These are phyloP conservation scores for Ptyas mucosa DNA, from an alignment of 2,113 vertebrate species.

Conservation along the genomic window DNA sequence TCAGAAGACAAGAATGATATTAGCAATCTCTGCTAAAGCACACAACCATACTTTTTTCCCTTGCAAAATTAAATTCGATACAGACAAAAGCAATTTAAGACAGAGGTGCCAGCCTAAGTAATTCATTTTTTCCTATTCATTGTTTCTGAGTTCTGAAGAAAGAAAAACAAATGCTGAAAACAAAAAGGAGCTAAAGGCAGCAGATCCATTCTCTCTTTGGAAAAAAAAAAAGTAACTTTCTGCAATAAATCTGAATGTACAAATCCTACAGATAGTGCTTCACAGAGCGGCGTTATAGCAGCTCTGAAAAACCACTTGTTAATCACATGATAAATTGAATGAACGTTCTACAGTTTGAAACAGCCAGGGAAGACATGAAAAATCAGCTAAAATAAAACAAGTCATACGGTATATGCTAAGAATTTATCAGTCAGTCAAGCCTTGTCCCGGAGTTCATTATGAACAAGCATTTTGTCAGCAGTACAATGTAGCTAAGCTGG, in stretches of 20 bases:
- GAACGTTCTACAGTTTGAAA: neutral
- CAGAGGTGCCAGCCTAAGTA: neutral
- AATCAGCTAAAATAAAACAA: neutral
- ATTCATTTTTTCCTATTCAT: neutral
- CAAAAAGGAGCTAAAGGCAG: neutral
- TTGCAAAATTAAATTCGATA: neutral
- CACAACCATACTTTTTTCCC: neutral
- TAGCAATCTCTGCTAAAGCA: neutral
- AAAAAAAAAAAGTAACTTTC: neutral
- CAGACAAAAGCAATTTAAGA: neutral
- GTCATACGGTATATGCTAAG: conserved; percentile 2
- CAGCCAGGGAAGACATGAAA: neutral
- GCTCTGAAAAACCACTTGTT: neutral
- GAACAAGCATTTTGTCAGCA: neutral
- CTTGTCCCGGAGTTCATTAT: rapidly evolving
- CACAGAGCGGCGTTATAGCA: neutral
- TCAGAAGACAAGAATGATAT: conserved; percentile 1
- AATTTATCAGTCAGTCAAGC: neutral
- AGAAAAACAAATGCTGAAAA: neutral
- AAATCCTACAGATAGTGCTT: neutral
- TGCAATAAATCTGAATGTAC: neutral
- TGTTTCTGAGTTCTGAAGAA: neutral
- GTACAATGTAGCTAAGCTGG: neutral
- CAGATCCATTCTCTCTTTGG: neutral
- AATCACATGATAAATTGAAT: neutral